Evolutionary conservation across 2,797 vertebrate species (phyloP), one percentile per base, ranked within the genome.

Genomic region (Nyctalus aviator): DNA sequence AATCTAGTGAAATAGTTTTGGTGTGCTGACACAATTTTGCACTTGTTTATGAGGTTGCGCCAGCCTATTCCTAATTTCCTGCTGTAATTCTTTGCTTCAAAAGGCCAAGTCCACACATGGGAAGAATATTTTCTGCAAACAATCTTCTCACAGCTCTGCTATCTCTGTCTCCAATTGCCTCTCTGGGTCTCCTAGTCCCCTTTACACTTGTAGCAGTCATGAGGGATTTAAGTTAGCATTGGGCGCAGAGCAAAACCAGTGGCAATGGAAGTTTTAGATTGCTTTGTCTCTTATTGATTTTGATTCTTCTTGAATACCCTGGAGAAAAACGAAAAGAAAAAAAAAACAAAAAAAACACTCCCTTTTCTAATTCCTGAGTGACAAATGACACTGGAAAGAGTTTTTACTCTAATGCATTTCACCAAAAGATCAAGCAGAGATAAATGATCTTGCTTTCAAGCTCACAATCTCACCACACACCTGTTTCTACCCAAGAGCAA

Each of bases 1-100:
- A 46, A 83, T 41, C 90, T 92, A 88, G 94, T 95, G 95, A 97
- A 97, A 97, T 94, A 95, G 94, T 97, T 97, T 95, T 86, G 93
- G 53, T 96, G 93, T 75, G 79, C 93, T 95, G 95, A 96, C 95
- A 97, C 89, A 95, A 96, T 90, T 96, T 95, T 96, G 64, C 83
- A 69, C 90, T 88, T 97, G 93, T 96, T 97, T 97, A 95, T 94
- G 95, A 95, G 95, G 30, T 75, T 85, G 68, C 14, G 4, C 93
- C 93, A 94, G 75, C 82, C 88, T 81, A 93, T 59, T 95, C 90
- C 91, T 97, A 95, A 97, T 94, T 97, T 97, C 96, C 93, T 97
- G 90, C 76, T 95, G 85, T 96, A 96, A 97, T 95, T 97, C 94
- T 95, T 91, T 92, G 71, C 95, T 96, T 96, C 94, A 94, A 96